Conservation (phyloP, 2,888 invertebrate genomes). For the Spodoptera picta region DNA sequence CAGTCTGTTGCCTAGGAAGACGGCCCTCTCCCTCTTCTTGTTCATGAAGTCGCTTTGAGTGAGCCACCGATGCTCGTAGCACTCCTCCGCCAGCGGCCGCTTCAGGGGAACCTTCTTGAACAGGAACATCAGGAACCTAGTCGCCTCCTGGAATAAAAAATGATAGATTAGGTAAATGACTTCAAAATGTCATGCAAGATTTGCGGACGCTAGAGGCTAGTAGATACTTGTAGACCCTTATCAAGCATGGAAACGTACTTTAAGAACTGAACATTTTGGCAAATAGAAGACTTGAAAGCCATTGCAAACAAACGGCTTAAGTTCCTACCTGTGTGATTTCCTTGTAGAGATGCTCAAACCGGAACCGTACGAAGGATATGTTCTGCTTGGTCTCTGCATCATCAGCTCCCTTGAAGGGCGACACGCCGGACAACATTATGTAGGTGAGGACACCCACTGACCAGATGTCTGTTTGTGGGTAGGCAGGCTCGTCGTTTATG, state of each 20-base stretch:
- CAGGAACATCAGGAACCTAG: slow-evolving; percentile 96
- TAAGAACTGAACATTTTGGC: no score
- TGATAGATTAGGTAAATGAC: no score
- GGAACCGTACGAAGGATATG: slow-evolving; percentile 95
- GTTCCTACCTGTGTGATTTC: slow-evolving; percentile 94
- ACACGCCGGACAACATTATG: slow-evolving; percentile 96
- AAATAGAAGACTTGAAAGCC: no score
- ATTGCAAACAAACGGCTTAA: no score
- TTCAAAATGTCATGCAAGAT: no score
- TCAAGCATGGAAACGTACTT: no score
- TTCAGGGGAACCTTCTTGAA: slow-evolving; percentile 98
- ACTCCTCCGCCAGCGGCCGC: slow-evolving; percentile 97
- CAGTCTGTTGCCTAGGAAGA: slow-evolving; percentile 94
- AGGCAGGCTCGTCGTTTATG: slow-evolving; percentile 95
- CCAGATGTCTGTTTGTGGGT: slow-evolving; percentile 98
- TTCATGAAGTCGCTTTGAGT: slow-evolving; percentile 97
- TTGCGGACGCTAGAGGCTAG: no score
- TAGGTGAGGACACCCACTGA: slow-evolving; percentile 97
- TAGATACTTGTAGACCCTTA: no score
- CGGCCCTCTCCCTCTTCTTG: slow-evolving; percentile 95
- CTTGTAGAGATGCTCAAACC: slow-evolving; percentile 97
- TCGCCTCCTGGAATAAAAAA: slow-evolving; percentile 73
- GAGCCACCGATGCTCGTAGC: slow-evolving; percentile 98
- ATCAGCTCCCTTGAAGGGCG: slow-evolving; percentile 95
- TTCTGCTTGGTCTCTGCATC: slow-evolving; percentile 96